phyloP scores from a whole-genome alignment of 2,888 invertebrate genomes.

The Melitaea athalia region DNA sequence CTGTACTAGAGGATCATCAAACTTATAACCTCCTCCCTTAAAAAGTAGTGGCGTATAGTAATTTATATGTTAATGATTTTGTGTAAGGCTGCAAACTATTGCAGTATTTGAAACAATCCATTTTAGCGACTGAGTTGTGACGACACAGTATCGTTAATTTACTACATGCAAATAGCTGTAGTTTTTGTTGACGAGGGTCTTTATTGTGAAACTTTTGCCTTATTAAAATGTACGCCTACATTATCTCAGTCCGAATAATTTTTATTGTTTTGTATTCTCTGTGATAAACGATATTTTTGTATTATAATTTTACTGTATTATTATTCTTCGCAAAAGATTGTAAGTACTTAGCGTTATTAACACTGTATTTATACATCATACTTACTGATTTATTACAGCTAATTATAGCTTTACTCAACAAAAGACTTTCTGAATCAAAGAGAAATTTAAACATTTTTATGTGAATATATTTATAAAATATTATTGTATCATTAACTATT shows the following conservation, averaged over 20 bases:
- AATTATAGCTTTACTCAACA: no score
- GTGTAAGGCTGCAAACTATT: not conserved
- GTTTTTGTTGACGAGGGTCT: slow-evolving; percentile 16
- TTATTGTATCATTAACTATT: no score
- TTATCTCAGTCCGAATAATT: not conserved
- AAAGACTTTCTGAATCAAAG: no score
- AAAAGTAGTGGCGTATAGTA: no score
- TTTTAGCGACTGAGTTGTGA: not conserved
- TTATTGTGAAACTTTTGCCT: slow-evolving; percentile 16
- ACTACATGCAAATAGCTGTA: not conserved
- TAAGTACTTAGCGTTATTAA: no score
- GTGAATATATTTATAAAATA: no score
- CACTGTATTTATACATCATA: no score
- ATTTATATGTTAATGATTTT: not conserved
- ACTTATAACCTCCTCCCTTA: no score
- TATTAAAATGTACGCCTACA: slow-evolving; percentile 10
- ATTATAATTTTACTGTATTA: not conserved
- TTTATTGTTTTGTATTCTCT: slow-evolving; percentile 13
- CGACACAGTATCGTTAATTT: not conserved
- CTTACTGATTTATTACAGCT: no score
- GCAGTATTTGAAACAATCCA: not conserved
- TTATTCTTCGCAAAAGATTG: not conserved
- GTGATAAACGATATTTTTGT: slow-evolving; percentile 10
- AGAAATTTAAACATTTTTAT: no score
- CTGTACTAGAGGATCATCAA: no score